phyloP scores from a whole-genome alignment of 2,888 invertebrate genomes.

The Panorpa germanica region DNA sequence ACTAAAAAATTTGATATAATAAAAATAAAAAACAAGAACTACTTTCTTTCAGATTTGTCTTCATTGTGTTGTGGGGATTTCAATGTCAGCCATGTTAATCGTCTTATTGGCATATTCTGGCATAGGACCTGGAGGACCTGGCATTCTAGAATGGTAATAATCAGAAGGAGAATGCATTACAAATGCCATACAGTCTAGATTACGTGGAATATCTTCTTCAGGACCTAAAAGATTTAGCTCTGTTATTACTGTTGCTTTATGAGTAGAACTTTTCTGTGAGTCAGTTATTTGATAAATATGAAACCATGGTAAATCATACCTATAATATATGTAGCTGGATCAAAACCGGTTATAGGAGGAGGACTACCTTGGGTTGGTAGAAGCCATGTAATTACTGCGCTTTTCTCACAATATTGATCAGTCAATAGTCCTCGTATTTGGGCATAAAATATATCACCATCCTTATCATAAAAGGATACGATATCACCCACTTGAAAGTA shows the following conservation, averaged over 20 bases:
- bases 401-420: slow-evolving; percentile 86
- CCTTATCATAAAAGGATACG: slow-evolving; percentile 62
- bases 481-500: slow-evolving; percentile 85
- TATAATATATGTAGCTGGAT: slow-evolving; percentile 75
- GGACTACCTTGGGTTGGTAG: slow-evolving; percentile 70
- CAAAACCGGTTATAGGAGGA: slow-evolving; percentile 58
- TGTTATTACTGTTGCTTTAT: no score
- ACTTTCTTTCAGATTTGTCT: no score
- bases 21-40: no score
- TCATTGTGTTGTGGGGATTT: no score
- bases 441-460: slow-evolving; percentile 67
- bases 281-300: no score
- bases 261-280: no score
- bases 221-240: slow-evolving; percentile 37
- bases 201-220: slow-evolving; percentile 76
- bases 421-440: slow-evolving; percentile 77
- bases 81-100: no score
- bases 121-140: no score
- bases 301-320: no score
- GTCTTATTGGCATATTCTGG: no score
- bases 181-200: slow-evolving; percentile 74
- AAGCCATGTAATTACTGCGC: slow-evolving; percentile 82
- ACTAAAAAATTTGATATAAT: no score
- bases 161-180: slow-evolving; percentile 88
- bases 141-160: no score